Evolutionary conservation across 2,888 invertebrate genomes (phyloP).

Genomic region (Plagodis pulveraria): DNA sequence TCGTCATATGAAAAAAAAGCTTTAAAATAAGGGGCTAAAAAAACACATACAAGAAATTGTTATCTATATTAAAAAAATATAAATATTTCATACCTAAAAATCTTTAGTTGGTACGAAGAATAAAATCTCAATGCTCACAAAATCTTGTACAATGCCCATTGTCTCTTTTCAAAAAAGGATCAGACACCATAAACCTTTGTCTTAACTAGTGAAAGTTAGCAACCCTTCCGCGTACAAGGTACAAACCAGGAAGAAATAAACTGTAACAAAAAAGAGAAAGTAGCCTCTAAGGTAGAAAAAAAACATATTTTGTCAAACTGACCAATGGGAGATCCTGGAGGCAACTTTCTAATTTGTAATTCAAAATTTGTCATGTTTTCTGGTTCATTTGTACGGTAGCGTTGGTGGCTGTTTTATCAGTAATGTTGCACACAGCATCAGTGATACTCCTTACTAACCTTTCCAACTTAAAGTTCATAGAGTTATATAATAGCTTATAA

Average conservation of each 20-base stretch:
- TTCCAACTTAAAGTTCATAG: too few species aligned
- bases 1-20: too few species aligned
- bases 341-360: slow-evolving; percentile 79
- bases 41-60: neutral
- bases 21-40: too few species aligned
- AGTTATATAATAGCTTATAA: too few species aligned
- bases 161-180: slow-evolving; percentile 25
- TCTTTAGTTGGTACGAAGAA: neutral
- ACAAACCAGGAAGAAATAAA: slow-evolving; percentile 71
- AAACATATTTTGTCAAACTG: slow-evolving; percentile 57
- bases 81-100: neutral
- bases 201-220: slow-evolving; percentile 73
- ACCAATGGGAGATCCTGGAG: slow-evolving; percentile 64
- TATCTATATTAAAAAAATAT: neutral
- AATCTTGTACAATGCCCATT: slow-evolving; percentile 30
- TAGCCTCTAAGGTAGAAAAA: slow-evolving; percentile 65
- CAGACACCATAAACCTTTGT: slow-evolving; percentile 56
- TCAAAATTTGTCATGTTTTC: slow-evolving; percentile 53
- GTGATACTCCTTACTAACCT: too few species aligned
- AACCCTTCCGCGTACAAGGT: slow-evolving; percentile 76
- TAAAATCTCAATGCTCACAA: slow-evolving; percentile 25
- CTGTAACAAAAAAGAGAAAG: slow-evolving; percentile 83
- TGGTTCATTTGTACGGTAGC: slow-evolving; percentile 72
- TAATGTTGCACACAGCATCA: too few species aligned
- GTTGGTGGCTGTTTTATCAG: slow-evolving; percentile 45